A percentile compares a stretch with the other conserved stretches of the same genome.
Evolutionary conservation across 2,797 vertebrate species (phyloP).

Genomic region (Myotis pilosus): DNA sequence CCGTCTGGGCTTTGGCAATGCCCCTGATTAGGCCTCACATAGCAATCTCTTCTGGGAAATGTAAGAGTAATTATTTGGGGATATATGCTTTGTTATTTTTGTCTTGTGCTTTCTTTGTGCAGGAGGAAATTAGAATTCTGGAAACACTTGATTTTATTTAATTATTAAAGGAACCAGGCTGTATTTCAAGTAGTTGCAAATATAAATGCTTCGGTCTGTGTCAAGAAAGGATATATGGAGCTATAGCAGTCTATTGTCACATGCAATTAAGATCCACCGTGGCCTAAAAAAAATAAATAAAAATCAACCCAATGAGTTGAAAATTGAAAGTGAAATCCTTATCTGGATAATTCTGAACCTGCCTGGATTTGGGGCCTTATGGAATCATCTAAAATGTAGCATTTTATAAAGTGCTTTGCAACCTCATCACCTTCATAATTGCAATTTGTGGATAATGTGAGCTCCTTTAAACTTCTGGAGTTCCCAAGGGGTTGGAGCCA

Average conservation of each 20-base stretch:
- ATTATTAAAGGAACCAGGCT: constrained; percentile 65
- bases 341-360: background rate
- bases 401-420: constrained; percentile 20
- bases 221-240: background rate
- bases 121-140: constrained; percentile 68
- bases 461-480: background rate
- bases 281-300: background rate
- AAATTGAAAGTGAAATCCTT: background rate
- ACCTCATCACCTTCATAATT: background rate
- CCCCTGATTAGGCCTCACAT: background rate
- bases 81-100: constrained; percentile 50
- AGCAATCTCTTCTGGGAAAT: constrained; percentile 32
- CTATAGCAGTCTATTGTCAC: background rate
- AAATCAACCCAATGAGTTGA: background rate
- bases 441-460: background rate
- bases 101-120: constrained; percentile 56
- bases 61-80: constrained; percentile 46
- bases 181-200: constrained; percentile 44
- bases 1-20: constrained; percentile 30
- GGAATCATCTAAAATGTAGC: background rate
- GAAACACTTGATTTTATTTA: constrained; percentile 55
- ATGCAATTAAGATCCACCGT: background rate
- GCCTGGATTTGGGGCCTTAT: background rate
- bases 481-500: constrained; percentile 18
- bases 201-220: constrained; percentile 3